phyloP scores from a whole-genome alignment of 2,888 invertebrate species.

The Neoaliturus tenellus region DNA sequence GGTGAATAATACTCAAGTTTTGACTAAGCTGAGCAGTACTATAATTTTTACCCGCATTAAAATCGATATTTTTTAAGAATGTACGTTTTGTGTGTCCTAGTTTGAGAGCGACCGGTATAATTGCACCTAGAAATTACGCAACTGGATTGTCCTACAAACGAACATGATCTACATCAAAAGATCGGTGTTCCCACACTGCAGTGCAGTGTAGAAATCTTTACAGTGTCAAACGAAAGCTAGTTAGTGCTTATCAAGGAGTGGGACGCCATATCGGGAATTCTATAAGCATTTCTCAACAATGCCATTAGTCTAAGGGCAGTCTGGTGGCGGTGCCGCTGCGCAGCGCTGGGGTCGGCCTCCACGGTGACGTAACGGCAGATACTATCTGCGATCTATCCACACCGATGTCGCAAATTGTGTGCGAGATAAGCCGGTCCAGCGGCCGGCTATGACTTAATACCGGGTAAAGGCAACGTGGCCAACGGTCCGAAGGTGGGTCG shows the following conservation, averaged over 20 bases:
- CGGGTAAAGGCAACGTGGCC: neutral
- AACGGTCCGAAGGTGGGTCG: too few species aligned
- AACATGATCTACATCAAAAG: neutral
- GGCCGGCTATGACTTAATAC: neutral
- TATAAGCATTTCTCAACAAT: conserved; percentile 30
- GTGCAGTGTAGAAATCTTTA: neutral
- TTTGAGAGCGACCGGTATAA: too few species aligned
- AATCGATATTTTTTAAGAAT: too few species aligned
- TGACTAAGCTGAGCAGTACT: too few species aligned
- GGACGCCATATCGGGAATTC: conserved; percentile 12
- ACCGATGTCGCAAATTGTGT: conserved; percentile 12
- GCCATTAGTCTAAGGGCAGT: conserved; percentile 3
- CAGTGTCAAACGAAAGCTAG: conserved; percentile 16
- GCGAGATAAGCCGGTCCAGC: neutral
- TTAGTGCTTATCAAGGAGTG: conserved; percentile 16
- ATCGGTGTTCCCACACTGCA: neutral
- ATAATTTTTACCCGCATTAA: too few species aligned
- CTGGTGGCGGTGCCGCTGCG: neutral
- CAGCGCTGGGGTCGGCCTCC: neutral
- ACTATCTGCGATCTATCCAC: conserved; percentile 5
- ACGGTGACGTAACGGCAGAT: neutral
- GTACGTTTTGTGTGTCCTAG: too few species aligned
- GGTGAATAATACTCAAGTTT: too few species aligned
- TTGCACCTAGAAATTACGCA: too few species aligned
- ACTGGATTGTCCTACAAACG: too few species aligned